Evolutionary conservation across 2,888 invertebrate species (phyloP), one percentile per base, ranked within the genome.

Genomic region (Automeris io): DNA sequence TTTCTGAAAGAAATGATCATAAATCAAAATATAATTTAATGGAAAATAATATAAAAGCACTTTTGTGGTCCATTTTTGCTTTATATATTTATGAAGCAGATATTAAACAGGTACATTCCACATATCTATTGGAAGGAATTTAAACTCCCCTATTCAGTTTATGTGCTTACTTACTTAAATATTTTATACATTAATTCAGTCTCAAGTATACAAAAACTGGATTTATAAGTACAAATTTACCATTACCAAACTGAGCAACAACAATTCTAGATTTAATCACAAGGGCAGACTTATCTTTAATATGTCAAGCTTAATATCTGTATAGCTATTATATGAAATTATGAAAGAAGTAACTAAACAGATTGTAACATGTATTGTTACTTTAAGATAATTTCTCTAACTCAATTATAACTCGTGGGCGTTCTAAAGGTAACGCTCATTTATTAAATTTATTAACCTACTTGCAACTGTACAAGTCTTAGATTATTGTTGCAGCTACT

Each of bases 181-280:
- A n/a, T n/a, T n/a, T n/a, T n/a, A 6, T 22, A 37, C 29, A 22
- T 36, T 31, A 4, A 31, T 18, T 16, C 31, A 31, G 31, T 37
- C 5, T 37, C 16, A 18, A 29, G 2, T 31, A 23, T 22, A 23
- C 18, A 26, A 31, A 37, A 32, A 49, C 47, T 51, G 52, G 45
- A 22, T 22, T 51, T 48, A 39, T 37, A 39, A 24, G 45, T 42
- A 34, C 25, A 40, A 40, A 34, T 16, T n/a, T 40, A 42, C 49
- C 42, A 13, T 40, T 52, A 41, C 54, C 48, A 46, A 41, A 46
- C 33, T 41, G 31, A 5, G 2, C n/a, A 3, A n/a, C 16, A 16
- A 7, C 29, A 16, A 16, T 29, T 29, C 16, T 5, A 29, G 8
- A 29, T 29, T 16, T 16, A 8, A 29, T 29, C 16, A 16, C 13